Evolutionary conservation across 2,888 invertebrate species (phyloP).

Genomic region (Ophraella communa): DNA sequence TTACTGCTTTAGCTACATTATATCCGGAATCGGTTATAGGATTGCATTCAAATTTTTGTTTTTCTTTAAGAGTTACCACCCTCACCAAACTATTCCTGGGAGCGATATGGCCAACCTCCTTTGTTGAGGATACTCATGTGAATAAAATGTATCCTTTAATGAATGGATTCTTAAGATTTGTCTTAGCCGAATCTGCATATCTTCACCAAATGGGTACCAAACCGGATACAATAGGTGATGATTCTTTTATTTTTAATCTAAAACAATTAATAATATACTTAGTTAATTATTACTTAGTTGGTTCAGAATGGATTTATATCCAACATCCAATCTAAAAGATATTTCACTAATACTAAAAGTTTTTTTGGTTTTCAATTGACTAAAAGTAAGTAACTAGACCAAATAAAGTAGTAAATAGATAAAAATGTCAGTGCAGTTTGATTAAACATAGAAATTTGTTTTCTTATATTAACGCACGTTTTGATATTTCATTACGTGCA

Average conservation of each 20-base stretch:
- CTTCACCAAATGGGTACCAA: constrained; percentile 34
- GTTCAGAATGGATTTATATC: too few species aligned
- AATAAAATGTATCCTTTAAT: constrained; percentile 63
- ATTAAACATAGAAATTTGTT: too few species aligned
- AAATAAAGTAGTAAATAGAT: too few species aligned
- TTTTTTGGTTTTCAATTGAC: too few species aligned
- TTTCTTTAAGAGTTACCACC: constrained; percentile 48
- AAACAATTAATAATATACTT: too few species aligned
- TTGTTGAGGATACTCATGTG: constrained; percentile 59
- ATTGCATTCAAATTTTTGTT: constrained; percentile 69
- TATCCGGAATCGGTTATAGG: constrained; percentile 65
- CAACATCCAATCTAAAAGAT: too few species aligned
- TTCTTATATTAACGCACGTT: too few species aligned
- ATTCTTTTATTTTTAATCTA: background rate
- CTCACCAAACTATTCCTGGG: constrained; percentile 28
- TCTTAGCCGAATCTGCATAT: constrained; percentile 28
- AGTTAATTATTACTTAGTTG: too few species aligned
- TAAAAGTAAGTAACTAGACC: too few species aligned
- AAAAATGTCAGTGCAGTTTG: too few species aligned
- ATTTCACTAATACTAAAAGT: too few species aligned
- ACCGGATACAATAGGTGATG: constrained; percentile 37
- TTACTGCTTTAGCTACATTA: constrained; percentile 66
- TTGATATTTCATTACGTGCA: too few species aligned
- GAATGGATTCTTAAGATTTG: constrained; percentile 33
- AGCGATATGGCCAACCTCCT: constrained; percentile 42